A percentile compares a stretch with the other conserved stretches of the same genome.
Evolutionary conservation across 2,797 vertebrate species (phyloP).

Genomic region (Stomatorhinus walkeri): DNA sequence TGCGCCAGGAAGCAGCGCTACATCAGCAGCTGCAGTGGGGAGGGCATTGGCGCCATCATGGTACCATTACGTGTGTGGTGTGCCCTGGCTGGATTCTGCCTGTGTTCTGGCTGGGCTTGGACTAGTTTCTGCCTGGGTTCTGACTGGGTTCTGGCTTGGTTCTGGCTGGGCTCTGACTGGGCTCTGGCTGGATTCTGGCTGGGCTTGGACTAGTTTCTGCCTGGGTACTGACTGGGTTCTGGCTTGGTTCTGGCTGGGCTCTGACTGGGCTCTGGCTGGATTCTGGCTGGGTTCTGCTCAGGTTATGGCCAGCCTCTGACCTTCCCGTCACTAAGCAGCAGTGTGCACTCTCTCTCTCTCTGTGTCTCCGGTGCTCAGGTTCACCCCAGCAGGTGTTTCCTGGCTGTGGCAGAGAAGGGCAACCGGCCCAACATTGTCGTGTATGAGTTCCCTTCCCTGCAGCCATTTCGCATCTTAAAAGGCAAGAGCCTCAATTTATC

Average conservation of each 20-base stretch:
- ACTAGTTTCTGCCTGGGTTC: background rate
- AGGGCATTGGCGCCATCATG: constrained; percentile 76
- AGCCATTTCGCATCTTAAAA: constrained; percentile 71
- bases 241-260: background rate
- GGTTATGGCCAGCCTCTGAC: background rate
- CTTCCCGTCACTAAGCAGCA: background rate
- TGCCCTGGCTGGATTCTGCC: background rate
- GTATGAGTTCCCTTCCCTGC: constrained; percentile 77
- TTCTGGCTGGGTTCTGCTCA: background rate
- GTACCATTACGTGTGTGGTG: constrained; percentile 48
- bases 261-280: background rate
- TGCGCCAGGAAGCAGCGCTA: constrained; percentile 64
- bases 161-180: background rate
- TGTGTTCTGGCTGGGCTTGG: background rate
- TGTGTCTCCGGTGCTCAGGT: constrained; percentile 56
- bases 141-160: background rate
- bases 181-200: background rate
- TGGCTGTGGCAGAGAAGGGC: constrained; percentile 85
- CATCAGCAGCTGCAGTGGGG: constrained; percentile 68
- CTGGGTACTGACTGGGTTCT: background rate
- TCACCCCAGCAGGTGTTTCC: constrained; percentile 68
- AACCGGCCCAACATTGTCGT: constrained; percentile 71
- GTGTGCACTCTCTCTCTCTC: background rate
- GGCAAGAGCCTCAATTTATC: constrained; percentile 52
- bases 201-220: background rate